These are phyloP conservation scores for Microtus ochrogaster DNA, from an alignment of 2,113 vertebrate genomes.

Conservation along the genomic window DNA sequence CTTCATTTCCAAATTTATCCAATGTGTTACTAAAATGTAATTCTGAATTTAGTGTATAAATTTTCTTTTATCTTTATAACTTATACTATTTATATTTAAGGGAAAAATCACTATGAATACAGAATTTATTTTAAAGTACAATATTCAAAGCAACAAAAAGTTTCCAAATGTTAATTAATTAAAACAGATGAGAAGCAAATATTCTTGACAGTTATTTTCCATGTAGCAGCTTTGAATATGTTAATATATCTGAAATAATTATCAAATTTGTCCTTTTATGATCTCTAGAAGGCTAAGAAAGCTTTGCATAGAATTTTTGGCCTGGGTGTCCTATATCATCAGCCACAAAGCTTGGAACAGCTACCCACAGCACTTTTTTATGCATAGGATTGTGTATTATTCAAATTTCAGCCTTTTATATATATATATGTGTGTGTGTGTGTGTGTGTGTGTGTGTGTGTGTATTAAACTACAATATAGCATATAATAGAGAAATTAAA, in stretches of 20 bases:
- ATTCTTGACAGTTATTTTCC: neutral
- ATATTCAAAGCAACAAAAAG: neutral
- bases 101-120: neutral
- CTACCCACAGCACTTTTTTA: neutral
- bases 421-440: too few species aligned
- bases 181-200: neutral
- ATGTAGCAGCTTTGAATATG: neutral
- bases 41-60: conserved; percentile 14
- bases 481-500: too few species aligned
- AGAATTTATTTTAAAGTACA: neutral
- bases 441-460: too few species aligned
- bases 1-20: neutral
- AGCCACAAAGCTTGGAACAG: neutral
- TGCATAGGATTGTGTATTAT: neutral
- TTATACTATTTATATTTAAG: neutral
- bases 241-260: neutral
- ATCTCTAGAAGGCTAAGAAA: neutral
- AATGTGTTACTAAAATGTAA: neutral
- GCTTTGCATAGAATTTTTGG: neutral
- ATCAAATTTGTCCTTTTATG: neutral
- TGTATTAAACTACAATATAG: too few species aligned
- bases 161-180: conserved; percentile 9
- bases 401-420: neutral
- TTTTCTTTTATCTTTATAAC: neutral
- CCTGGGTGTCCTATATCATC: neutral